Conservation (phyloP, 92 coral and sea anemone genomes). For the Palythoa grandiflora region DNA sequence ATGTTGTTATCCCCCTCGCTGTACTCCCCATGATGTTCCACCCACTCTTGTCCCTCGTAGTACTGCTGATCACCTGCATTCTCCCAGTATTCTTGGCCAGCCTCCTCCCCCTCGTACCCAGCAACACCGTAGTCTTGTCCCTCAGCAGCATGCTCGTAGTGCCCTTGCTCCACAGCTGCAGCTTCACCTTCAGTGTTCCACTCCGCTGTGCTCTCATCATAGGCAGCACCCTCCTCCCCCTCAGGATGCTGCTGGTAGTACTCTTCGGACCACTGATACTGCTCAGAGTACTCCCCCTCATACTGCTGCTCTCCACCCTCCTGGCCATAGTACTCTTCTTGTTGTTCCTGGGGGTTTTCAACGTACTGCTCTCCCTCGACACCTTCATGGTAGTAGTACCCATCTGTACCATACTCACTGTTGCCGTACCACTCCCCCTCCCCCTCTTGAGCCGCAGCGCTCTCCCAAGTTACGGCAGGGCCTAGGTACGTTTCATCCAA, state of each 20-base stretch:
- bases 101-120: slow-evolving; percentile 45
- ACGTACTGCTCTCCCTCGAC: slow-evolving; percentile 14
- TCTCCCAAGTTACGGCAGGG: slow-evolving; percentile 16
- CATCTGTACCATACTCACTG: slow-evolving; percentile 30
- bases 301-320: slow-evolving; percentile 43
- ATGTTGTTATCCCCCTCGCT: neutral
- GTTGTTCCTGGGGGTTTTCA: slow-evolving; percentile 26
- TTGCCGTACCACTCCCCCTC: slow-evolving; percentile 32
- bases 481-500: slow-evolving; percentile 9
- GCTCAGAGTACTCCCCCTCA: slow-evolving; percentile 55
- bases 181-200: slow-evolving; percentile 50
- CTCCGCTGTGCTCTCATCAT: slow-evolving; percentile 51
- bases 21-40: slow-evolving; percentile 10
- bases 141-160: slow-evolving; percentile 48
- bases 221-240: slow-evolving; percentile 54
- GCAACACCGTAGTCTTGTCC: slow-evolving; percentile 44
- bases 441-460: neutral
- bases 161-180: slow-evolving; percentile 43
- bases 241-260: slow-evolving; percentile 32
- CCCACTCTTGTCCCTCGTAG: slow-evolving; percentile 46
- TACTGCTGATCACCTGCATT: slow-evolving; percentile 36
- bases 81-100: slow-evolving; percentile 43
- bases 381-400: slow-evolving; percentile 24
- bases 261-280: slow-evolving; percentile 42
- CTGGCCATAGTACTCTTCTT: slow-evolving; percentile 41